These are phyloP conservation scores for Alloplasta piceator DNA, from an alignment of 2,888 invertebrate genomes.

Conservation along the genomic window DNA sequence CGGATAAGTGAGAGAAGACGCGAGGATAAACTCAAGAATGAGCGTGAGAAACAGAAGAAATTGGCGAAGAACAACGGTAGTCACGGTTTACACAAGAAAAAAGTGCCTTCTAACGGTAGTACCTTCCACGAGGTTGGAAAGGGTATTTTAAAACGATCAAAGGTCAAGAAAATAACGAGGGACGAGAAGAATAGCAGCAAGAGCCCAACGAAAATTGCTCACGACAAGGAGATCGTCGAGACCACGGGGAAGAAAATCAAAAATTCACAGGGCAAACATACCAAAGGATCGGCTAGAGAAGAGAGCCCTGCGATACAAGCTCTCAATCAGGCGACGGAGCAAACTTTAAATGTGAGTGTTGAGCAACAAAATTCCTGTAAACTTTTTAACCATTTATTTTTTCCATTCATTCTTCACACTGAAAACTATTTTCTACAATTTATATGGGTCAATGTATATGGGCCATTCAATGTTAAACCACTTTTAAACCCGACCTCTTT, in stretches of 20 bases:
- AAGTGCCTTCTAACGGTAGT: conserved; percentile 82
- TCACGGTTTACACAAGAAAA: conserved; percentile 78
- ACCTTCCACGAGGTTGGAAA: conserved; percentile 78
- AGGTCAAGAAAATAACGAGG: conserved; percentile 76
- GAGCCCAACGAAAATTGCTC: conserved; percentile 64
- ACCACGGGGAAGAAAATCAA: conserved; percentile 75
- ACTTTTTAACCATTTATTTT: too few species aligned
- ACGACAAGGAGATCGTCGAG: conserved; percentile 72
- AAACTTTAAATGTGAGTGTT: conserved; percentile 84
- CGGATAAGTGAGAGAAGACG: conserved; percentile 80
- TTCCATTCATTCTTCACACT: too few species aligned
- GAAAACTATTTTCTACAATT: too few species aligned
- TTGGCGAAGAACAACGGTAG: conserved; percentile 72
- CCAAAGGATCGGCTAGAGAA: conserved; percentile 77
- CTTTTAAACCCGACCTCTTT: too few species aligned
- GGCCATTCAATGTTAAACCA: too few species aligned
- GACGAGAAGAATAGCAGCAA: conserved; percentile 71
- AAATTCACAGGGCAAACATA: conserved; percentile 73
- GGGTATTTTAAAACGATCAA: conserved; percentile 76
- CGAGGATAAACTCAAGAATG: conserved; percentile 79
- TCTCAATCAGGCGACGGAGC: conserved; percentile 89
- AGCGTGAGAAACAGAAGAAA: conserved; percentile 79
- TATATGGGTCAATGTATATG: too few species aligned
- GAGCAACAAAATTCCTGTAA: too few species aligned
- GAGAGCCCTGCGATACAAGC: conserved; percentile 87